phyloP scores from a whole-genome alignment of 2,113 vertebrate species.

The Rissa tridactyla region DNA sequence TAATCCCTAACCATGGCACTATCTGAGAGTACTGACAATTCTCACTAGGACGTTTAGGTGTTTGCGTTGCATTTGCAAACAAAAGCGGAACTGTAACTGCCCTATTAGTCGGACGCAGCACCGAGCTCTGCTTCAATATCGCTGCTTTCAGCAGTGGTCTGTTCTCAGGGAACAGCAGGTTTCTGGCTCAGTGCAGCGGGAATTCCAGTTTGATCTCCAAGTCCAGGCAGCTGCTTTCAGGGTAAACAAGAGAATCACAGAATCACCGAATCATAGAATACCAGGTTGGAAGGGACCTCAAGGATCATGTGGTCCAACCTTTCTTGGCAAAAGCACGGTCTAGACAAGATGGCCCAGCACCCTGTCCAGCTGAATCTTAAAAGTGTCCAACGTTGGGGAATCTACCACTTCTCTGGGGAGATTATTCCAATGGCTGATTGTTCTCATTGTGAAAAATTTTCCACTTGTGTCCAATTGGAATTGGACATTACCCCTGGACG shows the following conservation, averaged over 20 bases:
- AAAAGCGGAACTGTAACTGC: background rate
- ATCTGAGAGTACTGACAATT: background rate
- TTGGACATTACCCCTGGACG: too few relatives aligned
- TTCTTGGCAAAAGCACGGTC: background rate
- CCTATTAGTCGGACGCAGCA: background rate
- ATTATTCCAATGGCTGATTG: background rate
- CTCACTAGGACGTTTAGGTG: background rate
- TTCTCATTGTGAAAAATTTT: background rate
- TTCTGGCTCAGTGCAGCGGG: background rate
- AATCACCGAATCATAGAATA: background rate
- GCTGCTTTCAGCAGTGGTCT: background rate
- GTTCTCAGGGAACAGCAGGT: background rate
- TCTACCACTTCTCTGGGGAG: background rate
- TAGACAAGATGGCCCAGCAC: background rate
- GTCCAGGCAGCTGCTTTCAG: background rate
- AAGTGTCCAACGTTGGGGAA: background rate
- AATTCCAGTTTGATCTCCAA: background rate
- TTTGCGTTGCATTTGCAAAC: background rate
- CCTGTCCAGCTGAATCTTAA: background rate
- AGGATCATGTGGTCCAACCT: background rate
- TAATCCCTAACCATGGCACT: background rate
- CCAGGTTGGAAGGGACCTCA: background rate
- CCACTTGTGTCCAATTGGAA: background rate
- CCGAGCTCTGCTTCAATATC: background rate
- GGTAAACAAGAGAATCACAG: background rate